phyloP scores from a whole-genome alignment of 2,888 invertebrate species.

The Chymomyza fuscimana region DNA sequence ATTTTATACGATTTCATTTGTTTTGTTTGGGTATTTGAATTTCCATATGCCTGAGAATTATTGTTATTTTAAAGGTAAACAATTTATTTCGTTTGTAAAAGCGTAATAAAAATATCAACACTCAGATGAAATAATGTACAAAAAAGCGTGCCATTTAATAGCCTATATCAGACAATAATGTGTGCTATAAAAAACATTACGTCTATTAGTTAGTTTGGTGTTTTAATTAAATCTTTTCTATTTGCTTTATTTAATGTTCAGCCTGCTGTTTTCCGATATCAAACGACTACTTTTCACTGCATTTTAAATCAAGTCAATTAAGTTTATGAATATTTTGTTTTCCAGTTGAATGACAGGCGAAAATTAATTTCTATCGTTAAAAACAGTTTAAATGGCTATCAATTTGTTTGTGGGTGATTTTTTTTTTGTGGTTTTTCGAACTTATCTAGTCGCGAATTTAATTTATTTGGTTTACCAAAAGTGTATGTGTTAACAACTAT shows the following conservation, averaged over 20 bases:
- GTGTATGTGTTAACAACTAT: background rate
- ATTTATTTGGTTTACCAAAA: background rate
- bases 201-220: background rate
- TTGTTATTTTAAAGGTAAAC: constrained; percentile 3
- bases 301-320: background rate
- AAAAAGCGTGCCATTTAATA: constrained; percentile 3
- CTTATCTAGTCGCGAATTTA: background rate
- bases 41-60: background rate
- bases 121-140: constrained; percentile 1
- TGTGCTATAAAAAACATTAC: background rate
- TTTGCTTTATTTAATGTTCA: background rate
- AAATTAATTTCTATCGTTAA: background rate
- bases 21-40: background rate
- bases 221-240: background rate
- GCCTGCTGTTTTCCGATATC: background rate
- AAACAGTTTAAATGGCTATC: background rate
- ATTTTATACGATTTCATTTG: too few species aligned
- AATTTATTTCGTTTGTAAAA: background rate
- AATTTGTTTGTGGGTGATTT: background rate
- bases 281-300: background rate
- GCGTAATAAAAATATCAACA: constrained; percentile 8
- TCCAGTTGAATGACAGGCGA: too few species aligned
- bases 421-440: background rate
- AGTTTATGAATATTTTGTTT: background rate
- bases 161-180: background rate